Base-by-base conservation (phyloP, 2,113 vertebrate genomes). In the Corythaixoides concolor region DNA sequence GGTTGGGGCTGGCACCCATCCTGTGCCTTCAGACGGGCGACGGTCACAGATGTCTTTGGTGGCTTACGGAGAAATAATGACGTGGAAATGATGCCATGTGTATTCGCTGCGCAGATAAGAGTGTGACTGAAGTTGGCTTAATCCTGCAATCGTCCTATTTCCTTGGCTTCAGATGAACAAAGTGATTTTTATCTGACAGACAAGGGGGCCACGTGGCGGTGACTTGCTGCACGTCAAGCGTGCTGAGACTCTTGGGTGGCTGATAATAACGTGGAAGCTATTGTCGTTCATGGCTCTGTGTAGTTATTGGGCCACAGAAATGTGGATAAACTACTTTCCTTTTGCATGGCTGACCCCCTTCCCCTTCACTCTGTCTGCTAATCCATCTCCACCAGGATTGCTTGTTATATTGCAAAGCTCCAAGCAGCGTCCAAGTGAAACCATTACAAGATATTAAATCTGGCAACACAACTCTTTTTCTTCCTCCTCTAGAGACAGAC, bases 81-180 rank as follows among this genome's bases (percentile, higher is more conserved):
- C 5, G 1, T 19, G 69, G 37, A 23, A 32, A 22, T 2, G 2
- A 58, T 8, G 27, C 63, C 18, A 1, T 1, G 22, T 37, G 43
- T 53, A 6, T 59, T 22, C 45, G 78, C 33, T 19, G 66, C 39
- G 72, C 30, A 52, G 66, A 11, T 21, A 15, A 85, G 68, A 63
- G 14, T 41, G 6, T 22, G 66, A 4, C 78, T 56, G 23, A 59
- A n/a, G n/a, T 30, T 64, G 68, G 19, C 15, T 55, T 37, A 13
- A 27, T 50, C 59, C 26, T 35, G 8, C 11, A 21, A 24, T 12
- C 19, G 49, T 53, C 12, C 41, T 12, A 0, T 73, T 58, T 85
- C 55, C 43, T 89, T n/a, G 70, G 75, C 39, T 68, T 52, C 66
- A 49, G 35, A 63, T 3, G 18, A 77, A 39, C 56, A 32, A 11